These are phyloP conservation scores for Microcebus ravelobensis DNA, from an alignment of 2,113 vertebrate species.

Conservation along the genomic window DNA sequence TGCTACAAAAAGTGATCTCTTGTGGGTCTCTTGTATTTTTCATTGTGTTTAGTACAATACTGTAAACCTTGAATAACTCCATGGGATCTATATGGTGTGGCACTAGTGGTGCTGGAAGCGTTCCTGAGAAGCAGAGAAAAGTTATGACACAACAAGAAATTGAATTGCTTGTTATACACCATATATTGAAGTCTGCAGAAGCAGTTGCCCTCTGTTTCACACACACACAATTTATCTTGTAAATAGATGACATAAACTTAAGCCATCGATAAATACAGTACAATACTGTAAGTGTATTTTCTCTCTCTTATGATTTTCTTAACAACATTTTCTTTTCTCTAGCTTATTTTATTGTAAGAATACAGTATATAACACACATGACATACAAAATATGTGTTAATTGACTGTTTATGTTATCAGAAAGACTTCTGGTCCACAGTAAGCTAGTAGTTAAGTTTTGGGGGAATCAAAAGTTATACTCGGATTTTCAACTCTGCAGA, in stretches of 20 bases:
- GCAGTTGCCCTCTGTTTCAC: background rate
- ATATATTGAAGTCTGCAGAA: background rate
- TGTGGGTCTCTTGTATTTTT: background rate
- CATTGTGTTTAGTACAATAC: background rate
- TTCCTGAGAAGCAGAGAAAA: background rate
- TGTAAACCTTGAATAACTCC: background rate
- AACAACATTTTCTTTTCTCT: background rate
- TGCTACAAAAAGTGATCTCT: background rate
- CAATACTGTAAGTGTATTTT: background rate
- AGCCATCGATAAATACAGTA: background rate
- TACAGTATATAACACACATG: background rate
- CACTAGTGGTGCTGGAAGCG: background rate
- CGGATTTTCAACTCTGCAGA: background rate
- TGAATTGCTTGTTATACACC: background rate
- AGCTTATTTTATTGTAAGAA: background rate
- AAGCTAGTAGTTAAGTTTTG: background rate
- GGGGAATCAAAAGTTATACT: background rate
- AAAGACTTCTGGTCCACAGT: background rate
- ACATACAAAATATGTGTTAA: background rate
- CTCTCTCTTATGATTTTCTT: background rate
- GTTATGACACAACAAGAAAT: background rate
- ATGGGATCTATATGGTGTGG: background rate
- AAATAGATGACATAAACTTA: background rate
- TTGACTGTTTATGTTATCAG: background rate
- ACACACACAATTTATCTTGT: background rate